Percentiles rank a stretch among this genome's conserved stretches.
phyloP scores from a whole-genome alignment of 2,888 invertebrate species.

The Geotrupes spiniger region DNA sequence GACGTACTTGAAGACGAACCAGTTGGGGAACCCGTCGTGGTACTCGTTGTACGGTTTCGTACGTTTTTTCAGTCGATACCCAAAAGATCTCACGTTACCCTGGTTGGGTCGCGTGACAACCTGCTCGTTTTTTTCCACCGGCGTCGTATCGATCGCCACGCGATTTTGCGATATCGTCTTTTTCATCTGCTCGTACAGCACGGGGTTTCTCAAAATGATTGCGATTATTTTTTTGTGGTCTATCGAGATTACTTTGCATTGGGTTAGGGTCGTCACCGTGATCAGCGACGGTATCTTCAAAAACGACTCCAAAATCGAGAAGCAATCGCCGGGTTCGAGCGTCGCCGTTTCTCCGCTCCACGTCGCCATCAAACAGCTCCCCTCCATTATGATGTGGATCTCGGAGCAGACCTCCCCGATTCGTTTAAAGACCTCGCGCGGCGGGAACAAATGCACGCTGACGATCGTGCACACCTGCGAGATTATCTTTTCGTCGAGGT shows the following conservation, averaged over 20 bases:
- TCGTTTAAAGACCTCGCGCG: constrained; percentile 29
- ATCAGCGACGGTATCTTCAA: constrained; percentile 25
- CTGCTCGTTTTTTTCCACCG: no score
- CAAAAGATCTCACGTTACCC: not conserved
- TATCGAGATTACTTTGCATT: constrained; percentile 25
- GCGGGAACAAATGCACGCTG: constrained; percentile 22
- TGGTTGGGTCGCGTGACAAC: not conserved
- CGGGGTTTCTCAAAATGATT: constrained; percentile 6
- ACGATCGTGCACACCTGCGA: constrained; percentile 22
- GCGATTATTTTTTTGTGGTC: constrained; percentile 6
- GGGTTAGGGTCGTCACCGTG: constrained; percentile 27
- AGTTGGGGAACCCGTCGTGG: constrained; percentile 13
- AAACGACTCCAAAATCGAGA: constrained; percentile 27
- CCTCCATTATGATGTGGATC: constrained; percentile 28
- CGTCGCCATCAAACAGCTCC: not conserved
- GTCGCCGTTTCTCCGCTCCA: constrained; percentile 7
- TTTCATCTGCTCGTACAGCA: constrained; percentile 2
- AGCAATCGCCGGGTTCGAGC: constrained; percentile 22
- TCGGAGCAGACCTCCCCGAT: constrained; percentile 30
- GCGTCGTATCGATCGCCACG: no score
- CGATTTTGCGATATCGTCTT: no score
- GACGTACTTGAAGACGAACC: constrained; percentile 16
- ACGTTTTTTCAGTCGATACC: not conserved
- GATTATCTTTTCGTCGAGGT: constrained; percentile 17
- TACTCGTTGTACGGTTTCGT: constrained; percentile 9